Evolutionary conservation across 2,113 vertebrate species (phyloP).

Genomic region (Anoura caudifer): DNA sequence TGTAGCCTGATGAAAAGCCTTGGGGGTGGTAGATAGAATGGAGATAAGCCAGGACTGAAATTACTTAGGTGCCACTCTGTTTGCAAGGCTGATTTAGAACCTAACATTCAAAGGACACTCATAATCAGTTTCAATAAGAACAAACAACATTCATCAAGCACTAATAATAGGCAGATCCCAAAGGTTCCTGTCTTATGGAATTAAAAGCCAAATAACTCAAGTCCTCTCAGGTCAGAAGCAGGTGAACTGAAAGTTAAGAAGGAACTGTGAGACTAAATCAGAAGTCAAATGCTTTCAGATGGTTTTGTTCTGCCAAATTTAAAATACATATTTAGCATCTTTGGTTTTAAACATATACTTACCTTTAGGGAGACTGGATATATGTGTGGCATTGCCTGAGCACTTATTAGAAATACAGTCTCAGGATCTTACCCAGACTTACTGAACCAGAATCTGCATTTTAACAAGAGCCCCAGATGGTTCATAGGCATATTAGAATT

Average conservation of each 20-base stretch:
- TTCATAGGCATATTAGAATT: background rate
- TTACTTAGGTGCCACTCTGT: constrained; percentile 26
- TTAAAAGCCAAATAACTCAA: constrained; percentile 60
- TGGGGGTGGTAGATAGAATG: background rate
- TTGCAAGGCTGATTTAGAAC: constrained; percentile 47
- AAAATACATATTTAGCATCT: constrained; percentile 15
- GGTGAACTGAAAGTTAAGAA: constrained; percentile 29
- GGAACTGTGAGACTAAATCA: background rate
- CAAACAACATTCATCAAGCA: constrained; percentile 58
- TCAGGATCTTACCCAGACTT: background rate
- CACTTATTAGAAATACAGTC: background rate
- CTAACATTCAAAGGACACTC: constrained; percentile 46
- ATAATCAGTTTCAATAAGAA: constrained; percentile 57
- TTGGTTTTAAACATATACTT: background rate
- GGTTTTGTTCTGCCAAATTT: background rate
- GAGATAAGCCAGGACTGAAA: constrained; percentile 20
- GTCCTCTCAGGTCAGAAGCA: constrained; percentile 27
- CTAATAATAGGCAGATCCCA: constrained; percentile 32
- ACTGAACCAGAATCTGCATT: constrained; percentile 12
- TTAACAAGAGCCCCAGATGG: background rate
- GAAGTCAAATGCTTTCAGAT: background rate
- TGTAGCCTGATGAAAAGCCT: background rate
- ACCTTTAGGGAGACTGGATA: background rate
- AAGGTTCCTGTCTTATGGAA: constrained; percentile 42
- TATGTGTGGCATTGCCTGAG: background rate